Conservation (phyloP, 2,113 vertebrate genomes). For the Hippolais icterina region DNA sequence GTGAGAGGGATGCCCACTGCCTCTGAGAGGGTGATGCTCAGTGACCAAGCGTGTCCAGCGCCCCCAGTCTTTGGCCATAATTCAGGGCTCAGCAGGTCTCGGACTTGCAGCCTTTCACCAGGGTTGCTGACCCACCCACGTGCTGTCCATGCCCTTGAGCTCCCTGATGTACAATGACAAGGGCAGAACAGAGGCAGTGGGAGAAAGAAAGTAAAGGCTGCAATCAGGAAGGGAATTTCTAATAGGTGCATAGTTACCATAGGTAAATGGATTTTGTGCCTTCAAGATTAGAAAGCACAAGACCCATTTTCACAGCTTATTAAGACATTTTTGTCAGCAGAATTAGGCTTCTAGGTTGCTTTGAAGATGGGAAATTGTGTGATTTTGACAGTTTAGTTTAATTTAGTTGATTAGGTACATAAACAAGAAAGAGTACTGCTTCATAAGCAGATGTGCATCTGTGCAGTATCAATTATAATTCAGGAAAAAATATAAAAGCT, state of each 20-base stretch:
- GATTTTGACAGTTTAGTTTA: background rate
- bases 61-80: accelerated
- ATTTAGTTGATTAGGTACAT: background rate
- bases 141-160: accelerated
- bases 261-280: background rate
- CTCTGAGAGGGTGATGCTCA: background rate
- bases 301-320: background rate
- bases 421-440: background rate
- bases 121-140: background rate
- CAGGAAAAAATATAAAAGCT: background rate
- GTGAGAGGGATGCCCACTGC: background rate
- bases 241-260: background rate
- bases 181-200: background rate
- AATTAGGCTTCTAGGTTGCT: background rate
- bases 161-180: accelerated
- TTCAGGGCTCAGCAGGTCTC: background rate
- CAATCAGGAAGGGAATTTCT: background rate
- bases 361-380: background rate
- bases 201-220: background rate
- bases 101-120: background rate
- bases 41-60: background rate
- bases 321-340: background rate
- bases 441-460: background rate
- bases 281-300: background rate
- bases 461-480: background rate